phyloP scores from a whole-genome alignment of 2,113 vertebrate species.

The Eubucco bourcierii region DNA sequence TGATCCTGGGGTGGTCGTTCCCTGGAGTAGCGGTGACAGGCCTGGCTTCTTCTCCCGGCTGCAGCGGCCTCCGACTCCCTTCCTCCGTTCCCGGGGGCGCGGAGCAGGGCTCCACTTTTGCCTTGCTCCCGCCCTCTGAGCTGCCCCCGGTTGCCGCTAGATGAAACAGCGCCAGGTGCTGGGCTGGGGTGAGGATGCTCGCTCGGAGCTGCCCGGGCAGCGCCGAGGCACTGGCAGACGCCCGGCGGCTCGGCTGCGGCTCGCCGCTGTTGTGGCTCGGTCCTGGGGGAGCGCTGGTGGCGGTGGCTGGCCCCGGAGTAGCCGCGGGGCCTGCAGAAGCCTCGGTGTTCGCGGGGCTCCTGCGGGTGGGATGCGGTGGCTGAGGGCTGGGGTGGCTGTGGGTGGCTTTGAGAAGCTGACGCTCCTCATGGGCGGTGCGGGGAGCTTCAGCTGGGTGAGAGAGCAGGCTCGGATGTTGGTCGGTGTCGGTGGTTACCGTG shows the following conservation, averaged over 20 bases:
- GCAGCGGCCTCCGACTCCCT: not conserved
- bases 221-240: not conserved
- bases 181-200: not conserved
- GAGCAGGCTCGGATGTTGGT: not conserved
- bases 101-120: not conserved
- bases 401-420: not conserved
- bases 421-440: fast-evolving
- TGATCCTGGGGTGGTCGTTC: not conserved
- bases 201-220: not conserved
- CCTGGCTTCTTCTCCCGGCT: not conserved
- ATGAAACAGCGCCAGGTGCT: too few relatives aligned
- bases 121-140: not conserved
- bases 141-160: not conserved
- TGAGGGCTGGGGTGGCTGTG: not conserved
- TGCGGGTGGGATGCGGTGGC: not conserved
- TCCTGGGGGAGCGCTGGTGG: not conserved
- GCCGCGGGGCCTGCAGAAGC: too few relatives aligned
- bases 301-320: too few relatives aligned
- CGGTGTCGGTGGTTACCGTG: not conserved
- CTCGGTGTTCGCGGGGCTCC: too few relatives aligned
- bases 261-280: fast-evolving
- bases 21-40: not conserved
- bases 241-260: not conserved
- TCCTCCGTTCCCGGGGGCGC: not conserved
- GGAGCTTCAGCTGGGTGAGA: fast-evolving